Percentiles rank a stretch among this genome's conserved stretches.
Conservation (phyloP, 2,797 vertebrate species). For the Coluber constrictor region DNA sequence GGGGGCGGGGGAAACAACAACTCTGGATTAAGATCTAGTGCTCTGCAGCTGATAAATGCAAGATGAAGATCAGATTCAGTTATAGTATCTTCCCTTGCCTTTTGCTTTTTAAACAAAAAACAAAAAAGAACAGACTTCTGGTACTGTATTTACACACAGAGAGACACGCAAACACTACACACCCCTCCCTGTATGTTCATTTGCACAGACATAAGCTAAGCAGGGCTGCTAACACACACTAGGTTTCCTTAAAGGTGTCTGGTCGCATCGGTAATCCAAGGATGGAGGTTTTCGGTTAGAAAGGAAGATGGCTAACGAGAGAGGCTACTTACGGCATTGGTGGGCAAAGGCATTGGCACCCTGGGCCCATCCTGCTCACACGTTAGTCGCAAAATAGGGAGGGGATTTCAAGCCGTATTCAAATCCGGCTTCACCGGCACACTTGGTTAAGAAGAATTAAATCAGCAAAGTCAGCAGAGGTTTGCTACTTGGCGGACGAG, state of each 20-base stretch:
- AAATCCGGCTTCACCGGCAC: no score
- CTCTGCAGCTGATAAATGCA: not conserved
- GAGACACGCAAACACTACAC: not conserved
- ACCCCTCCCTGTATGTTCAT: not conserved
- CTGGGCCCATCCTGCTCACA: not conserved
- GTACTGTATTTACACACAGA: conserved; percentile 3
- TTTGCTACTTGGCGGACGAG: not conserved
- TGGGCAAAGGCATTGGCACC: not conserved
- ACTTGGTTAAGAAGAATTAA: not conserved
- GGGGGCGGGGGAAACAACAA: not conserved
- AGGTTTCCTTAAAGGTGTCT: not conserved
- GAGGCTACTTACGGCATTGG: not conserved
- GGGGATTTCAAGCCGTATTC: not conserved
- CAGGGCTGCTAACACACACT: not conserved
- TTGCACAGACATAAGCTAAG: not conserved
- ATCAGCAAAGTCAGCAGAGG: not conserved
- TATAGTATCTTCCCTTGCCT: not conserved
- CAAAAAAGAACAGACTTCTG: not conserved
- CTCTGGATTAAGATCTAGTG: not conserved
- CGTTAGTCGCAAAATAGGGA: no score
- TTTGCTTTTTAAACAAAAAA: not conserved
- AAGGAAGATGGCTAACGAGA: not conserved
- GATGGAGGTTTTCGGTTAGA: not conserved
- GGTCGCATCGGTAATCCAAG: not conserved
- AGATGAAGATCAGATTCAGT: not conserved